Evolutionary conservation across 2,113 vertebrate species (phyloP).

Genomic region (Chaetura pelagica): DNA sequence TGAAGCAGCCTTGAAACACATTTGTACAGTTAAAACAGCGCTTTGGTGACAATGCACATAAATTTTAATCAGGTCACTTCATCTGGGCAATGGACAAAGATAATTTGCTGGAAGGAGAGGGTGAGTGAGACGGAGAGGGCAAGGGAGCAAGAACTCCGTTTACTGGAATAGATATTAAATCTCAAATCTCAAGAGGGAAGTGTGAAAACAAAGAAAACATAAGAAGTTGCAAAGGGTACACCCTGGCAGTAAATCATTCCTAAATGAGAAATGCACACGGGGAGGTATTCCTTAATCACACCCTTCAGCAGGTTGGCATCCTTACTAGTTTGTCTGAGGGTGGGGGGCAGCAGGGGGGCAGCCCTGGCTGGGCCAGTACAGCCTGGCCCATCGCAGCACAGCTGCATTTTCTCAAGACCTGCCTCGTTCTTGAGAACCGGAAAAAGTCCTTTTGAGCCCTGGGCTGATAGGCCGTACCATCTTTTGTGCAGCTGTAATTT

Average conservation of each 20-base stretch:
- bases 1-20: not conserved
- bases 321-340: not conserved
- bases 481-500: conserved; percentile 81
- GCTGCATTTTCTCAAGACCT: conserved; percentile 73
- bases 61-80: conserved; percentile 29
- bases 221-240: not conserved
- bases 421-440: conserved; percentile 73
- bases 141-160: conserved; percentile 41
- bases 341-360: not conserved
- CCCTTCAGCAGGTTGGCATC: conserved; percentile 35
- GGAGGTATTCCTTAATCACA: not conserved
- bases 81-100: conserved; percentile 22
- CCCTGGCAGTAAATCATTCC: conserved; percentile 39
- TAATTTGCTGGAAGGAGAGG: not conserved
- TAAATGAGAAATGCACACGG: not conserved
- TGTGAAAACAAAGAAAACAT: conserved; percentile 45
- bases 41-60: conserved; percentile 20
- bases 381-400: conserved; percentile 65
- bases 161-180: conserved; percentile 73
- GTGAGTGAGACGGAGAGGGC: not conserved
- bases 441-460: conserved; percentile 75
- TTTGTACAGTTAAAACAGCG: conserved; percentile 37
- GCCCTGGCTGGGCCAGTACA: not conserved
- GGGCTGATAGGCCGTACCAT: conserved; percentile 77
- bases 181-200: conserved; percentile 63